Base-by-base conservation (phyloP, 2,113 vertebrate genomes). In the Peucedramus taeniatus region DNA sequence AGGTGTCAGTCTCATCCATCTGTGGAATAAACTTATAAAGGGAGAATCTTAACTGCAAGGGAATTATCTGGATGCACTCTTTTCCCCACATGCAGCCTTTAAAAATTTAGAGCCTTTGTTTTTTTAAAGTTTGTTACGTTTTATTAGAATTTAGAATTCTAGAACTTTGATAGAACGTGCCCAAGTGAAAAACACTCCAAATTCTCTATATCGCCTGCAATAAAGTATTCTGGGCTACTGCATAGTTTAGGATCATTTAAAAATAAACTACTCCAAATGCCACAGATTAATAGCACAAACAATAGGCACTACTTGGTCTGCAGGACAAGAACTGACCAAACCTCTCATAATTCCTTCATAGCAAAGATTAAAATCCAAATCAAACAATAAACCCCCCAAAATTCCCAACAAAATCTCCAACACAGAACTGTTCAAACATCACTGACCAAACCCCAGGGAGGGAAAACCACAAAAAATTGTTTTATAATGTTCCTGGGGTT, bases 201-300 rank as follows among this genome's bases (percentile, higher is more conserved):
- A 83, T 79, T 71, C 47, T 80, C 39, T 40, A 0, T 44, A 24
- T 15, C 0, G 0, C 13, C 39, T 37, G 44, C 35, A 86, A 66
- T 49, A 22, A 76, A 83, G 33, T 57, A 60, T 54, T 74, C 18
- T 56, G 27, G n/a, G 53, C 57, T 66, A 53, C 13, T 56, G 57
- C 42, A 71, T 31, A 56, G 40, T 53, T 64, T 54, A 40, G 59
- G 31, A 56, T 17, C 0, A n/a, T 75, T 93, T 72, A 68, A 94
- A 89, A 91, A 83, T 35, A 76, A 87, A 64, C 47, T 50, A 31
- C 81, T 83, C 33, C 53, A 83, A 74, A 77, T 84, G 64, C 59
- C 69, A 78, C 26, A 63, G 89, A 80, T 71, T 68, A 93, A 33
- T 20, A 61, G 40, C 78, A 78, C 54, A 92, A 90, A 84, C 49